A percentile compares a stretch with the other conserved stretches of the same genome.
phyloP scores from a whole-genome alignment of 2,888 invertebrate species.

The Lasioglossum calceatum region DNA sequence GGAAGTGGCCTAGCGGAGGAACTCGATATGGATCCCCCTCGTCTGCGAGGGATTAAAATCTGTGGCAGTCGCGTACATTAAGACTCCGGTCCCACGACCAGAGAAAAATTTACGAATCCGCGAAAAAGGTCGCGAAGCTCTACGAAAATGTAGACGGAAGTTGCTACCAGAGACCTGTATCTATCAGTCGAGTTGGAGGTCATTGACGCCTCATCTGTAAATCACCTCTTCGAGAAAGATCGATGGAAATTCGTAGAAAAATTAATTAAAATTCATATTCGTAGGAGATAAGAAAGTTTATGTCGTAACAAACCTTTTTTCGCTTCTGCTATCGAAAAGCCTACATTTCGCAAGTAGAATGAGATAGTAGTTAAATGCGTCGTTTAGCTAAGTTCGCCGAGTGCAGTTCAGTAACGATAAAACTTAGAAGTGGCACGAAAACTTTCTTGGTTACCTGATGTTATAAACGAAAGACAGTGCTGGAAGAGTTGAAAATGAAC shows the following conservation, averaged over 20 bases:
- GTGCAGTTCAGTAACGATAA: background rate
- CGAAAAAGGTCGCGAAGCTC: background rate
- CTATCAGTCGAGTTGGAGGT: background rate
- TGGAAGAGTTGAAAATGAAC: background rate
- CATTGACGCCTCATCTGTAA: background rate
- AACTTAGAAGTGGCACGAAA: background rate
- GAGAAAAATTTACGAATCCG: background rate
- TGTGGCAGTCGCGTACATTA: constrained; percentile 26
- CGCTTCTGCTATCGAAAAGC: background rate
- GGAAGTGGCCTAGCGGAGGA: constrained; percentile 57
- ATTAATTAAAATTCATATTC: background rate
- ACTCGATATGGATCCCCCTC: constrained; percentile 59
- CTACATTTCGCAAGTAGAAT: background rate
- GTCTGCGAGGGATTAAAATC: constrained; percentile 43
- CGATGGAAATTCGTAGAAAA: background rate
- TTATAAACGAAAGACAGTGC: background rate
- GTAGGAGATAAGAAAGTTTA: no score
- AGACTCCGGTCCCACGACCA: background rate
- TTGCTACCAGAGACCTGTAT: background rate
- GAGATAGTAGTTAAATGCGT: background rate
- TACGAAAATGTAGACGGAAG: background rate
- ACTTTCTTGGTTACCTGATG: background rate
- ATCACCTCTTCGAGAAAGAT: background rate
- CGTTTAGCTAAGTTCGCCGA: background rate
- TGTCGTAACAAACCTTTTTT: background rate